Percentiles rank a stretch among this genome's conserved stretches.
Conservation (phyloP, 2,113 vertebrate species). For the Scopus umbretta region DNA sequence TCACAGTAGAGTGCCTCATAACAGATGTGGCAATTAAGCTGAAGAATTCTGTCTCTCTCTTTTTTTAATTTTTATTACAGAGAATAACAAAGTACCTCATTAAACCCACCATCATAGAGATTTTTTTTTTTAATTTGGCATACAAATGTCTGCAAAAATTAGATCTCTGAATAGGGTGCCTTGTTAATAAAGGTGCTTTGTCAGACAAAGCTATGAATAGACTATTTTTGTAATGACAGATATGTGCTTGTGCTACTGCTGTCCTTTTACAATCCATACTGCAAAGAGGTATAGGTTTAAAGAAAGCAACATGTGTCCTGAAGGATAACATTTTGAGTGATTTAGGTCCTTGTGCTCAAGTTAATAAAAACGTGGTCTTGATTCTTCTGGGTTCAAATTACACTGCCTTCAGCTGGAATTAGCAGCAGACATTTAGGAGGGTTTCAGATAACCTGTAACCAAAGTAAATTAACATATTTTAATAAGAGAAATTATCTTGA, state of each 20-base stretch:
- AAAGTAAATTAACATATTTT: slow-evolving; percentile 61
- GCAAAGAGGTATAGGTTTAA: background rate
- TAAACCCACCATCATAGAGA: slow-evolving; percentile 40
- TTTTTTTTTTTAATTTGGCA: slow-evolving; percentile 45
- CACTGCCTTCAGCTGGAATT: slow-evolving; percentile 13
- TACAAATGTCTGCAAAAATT: slow-evolving; percentile 28
- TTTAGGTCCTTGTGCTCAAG: background rate
- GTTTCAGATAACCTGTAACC: slow-evolving; percentile 52
- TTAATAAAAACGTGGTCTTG: slow-evolving; percentile 4
- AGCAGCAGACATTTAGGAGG: slow-evolving; percentile 5
- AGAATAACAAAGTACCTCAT: slow-evolving; percentile 69
- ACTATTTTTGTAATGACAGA: background rate
- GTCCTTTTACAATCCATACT: background rate
- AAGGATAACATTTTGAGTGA: slow-evolving; percentile 2
- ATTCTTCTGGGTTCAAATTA: slow-evolving; percentile 40
- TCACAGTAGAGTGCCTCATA: slow-evolving; percentile 72
- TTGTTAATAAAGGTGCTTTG: slow-evolving; percentile 31
- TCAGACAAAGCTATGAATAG: background rate
- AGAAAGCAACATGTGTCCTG: background rate
- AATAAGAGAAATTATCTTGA: slow-evolving; percentile 38
- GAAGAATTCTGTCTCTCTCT: slow-evolving; percentile 65
- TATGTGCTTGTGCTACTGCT: background rate
- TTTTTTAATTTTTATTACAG: slow-evolving; percentile 65
- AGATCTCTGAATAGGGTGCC: background rate
- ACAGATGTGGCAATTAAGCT: slow-evolving; percentile 75